Base-by-base conservation (phyloP, 2,113 vertebrate genomes). In the Oryctolagus cuniculus region DNA sequence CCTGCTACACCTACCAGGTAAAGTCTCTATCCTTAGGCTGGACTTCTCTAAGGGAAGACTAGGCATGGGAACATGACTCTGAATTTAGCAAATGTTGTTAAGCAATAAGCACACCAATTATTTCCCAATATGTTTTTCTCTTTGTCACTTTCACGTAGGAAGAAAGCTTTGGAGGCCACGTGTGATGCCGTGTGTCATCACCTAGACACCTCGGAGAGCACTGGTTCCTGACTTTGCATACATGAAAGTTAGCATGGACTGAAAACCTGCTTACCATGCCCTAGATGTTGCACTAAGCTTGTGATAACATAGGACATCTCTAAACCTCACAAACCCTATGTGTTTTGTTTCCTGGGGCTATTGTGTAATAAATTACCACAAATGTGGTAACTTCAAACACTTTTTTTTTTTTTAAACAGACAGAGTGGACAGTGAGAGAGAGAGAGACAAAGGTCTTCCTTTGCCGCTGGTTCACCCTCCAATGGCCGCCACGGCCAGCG, bases 51-150 rank as follows among this genome's bases (percentile, higher is more conserved):
- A 72, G 61, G 73, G 87, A 64, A 86, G 72, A 63, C 36, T 13
- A n/a, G 34, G 49, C 44, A 19, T 66, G 55, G 16, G 38, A 25
- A 34, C 51, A 17, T 1, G 81, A 86, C 11, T 1, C 0, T 1
- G 53, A 87, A 94, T 36, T 95, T 81, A 73, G 61, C 95, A 89
- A 94, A 81, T 24, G 58, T 25, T 22, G 3, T 51, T 5, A 90
- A 89, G 69, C 2, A 31, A 58, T 66, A 80, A 94, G 75, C 77
- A 36, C 63, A 75, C 12, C 66, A 2, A 31, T 72, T 36, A 38
- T 91, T 97, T 96, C 84, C 95, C 87, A 95, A 77, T 5, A 22
- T 89, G 74, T 44, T 94, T 93, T 72, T 70, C 51, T 95, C 63
- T 69, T 58, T 55, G 27, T 91, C 51, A 87, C 22, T 79, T 87